Conservation (phyloP, 2,888 invertebrate genomes). For the Heliconius ismenius region DNA sequence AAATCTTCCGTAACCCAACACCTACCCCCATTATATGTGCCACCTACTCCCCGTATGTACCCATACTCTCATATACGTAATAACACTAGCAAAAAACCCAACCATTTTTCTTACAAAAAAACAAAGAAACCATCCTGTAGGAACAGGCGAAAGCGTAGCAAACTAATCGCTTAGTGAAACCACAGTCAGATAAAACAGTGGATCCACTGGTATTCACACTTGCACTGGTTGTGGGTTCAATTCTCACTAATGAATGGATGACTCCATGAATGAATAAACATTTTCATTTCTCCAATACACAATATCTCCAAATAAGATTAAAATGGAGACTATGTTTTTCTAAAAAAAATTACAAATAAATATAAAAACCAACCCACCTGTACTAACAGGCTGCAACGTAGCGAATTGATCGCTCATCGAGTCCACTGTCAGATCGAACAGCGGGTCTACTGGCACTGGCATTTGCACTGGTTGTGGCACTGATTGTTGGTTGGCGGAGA, state of each 20-base stretch:
- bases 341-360: not conserved
- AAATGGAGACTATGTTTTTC: too few relatives aligned
- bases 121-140: slow-evolving; percentile 45
- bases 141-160: slow-evolving; percentile 57
- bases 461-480: not conserved
- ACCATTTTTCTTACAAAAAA: not conserved
- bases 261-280: too few relatives aligned
- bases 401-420: slow-evolving; percentile 53
- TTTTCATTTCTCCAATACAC: too few relatives aligned
- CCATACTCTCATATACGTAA: not conserved
- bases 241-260: too few relatives aligned
- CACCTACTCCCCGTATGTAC: too few relatives aligned
- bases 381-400: slow-evolving; percentile 59
- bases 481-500: not conserved
- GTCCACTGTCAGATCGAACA: slow-evolving; percentile 47
- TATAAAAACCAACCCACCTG: slow-evolving; percentile 35
- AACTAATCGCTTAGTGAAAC: slow-evolving; percentile 55
- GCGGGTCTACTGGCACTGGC: slow-evolving; percentile 13
- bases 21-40: not conserved
- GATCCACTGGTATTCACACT: not conserved
- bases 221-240: not conserved
- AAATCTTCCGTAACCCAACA: not conserved
- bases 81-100: too few relatives aligned
- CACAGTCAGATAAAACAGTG: slow-evolving; percentile 40
- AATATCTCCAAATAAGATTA: too few relatives aligned